Percentiles rank a stretch among this genome's conserved stretches.
Conservation (phyloP, 1,140 invertebrate genomes). For the Pseudomyrmex pallidus region DNA sequence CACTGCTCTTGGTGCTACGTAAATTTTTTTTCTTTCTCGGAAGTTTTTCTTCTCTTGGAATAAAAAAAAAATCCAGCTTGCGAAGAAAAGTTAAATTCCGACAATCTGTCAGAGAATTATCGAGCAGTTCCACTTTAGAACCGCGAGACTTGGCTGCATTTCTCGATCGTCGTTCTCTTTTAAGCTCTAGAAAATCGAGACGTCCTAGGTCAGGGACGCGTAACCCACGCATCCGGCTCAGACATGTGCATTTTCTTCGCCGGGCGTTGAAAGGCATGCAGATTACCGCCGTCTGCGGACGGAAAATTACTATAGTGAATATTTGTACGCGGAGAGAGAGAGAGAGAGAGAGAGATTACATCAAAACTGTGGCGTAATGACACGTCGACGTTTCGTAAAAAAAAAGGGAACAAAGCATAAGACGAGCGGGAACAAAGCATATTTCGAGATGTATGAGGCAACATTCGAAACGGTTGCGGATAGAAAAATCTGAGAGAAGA, state of each 20-base stretch:
- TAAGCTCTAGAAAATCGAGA: slow-evolving; percentile 53
- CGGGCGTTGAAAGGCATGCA: slow-evolving; percentile 43
- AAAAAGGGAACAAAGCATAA: background rate
- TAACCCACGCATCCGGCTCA: slow-evolving; percentile 70
- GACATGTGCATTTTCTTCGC: slow-evolving; percentile 22
- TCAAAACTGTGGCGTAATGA: slow-evolving; percentile 43
- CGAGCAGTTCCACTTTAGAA: background rate
- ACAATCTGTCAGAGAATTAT: background rate
- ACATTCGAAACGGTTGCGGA: background rate
- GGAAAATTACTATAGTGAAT: slow-evolving; percentile 58
- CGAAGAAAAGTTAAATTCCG: too few species aligned
- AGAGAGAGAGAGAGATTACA: slow-evolving; percentile 49
- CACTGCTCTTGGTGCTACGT: background rate
- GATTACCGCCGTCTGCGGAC: slow-evolving; percentile 38
- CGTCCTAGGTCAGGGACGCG: slow-evolving; percentile 72
- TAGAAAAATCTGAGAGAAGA: background rate
- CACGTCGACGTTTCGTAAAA: background rate
- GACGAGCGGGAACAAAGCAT: too few species aligned
- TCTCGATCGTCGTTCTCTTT: background rate
- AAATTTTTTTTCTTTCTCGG: background rate
- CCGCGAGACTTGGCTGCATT: background rate
- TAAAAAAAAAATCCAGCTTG: too few species aligned
- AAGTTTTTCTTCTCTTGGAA: too few species aligned
- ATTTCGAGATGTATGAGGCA: background rate
- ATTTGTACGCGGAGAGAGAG: slow-evolving; percentile 26